A percentile compares a stretch with the other conserved stretches of the same genome.
phyloP scores from a whole-genome alignment of 2,888 invertebrate genomes.

The Trypoxylon attenuatum region DNA sequence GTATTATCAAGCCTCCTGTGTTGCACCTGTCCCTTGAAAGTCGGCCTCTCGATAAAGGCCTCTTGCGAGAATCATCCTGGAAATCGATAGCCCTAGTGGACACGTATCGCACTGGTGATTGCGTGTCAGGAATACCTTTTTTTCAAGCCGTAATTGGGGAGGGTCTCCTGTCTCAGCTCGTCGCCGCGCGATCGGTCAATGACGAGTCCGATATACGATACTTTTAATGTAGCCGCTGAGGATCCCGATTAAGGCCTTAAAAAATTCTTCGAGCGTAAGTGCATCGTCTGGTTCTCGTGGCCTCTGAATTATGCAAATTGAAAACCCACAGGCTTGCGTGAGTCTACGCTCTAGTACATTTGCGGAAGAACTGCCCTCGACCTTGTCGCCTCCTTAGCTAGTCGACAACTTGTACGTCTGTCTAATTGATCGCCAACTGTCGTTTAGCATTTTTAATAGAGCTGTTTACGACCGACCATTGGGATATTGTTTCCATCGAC shows the following conservation, averaged over 20 bases:
- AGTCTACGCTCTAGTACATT: slow-evolving; percentile 14
- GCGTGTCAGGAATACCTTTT: slow-evolving; percentile 1
- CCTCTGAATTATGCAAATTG: slow-evolving; percentile 29
- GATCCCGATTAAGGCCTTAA: slow-evolving; percentile 15
- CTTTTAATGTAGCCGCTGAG: slow-evolving; percentile 29
- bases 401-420: no score
- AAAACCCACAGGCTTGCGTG: no score
- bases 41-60: slow-evolving; percentile 15
- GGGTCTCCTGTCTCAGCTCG: background rate
- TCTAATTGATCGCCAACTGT: no score
- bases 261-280: background rate
- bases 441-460: no score
- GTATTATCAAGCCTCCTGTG: slow-evolving; percentile 41
- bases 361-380: background rate
- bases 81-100: slow-evolving; percentile 9
- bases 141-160: background rate
- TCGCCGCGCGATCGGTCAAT: slow-evolving; percentile 2
- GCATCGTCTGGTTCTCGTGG: background rate
- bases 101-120: background rate
- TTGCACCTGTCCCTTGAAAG: slow-evolving; percentile 40
- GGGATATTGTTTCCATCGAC: no score
- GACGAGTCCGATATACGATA: slow-evolving; percentile 38
- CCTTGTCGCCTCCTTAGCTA: background rate
- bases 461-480: no score
- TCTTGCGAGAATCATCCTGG: background rate